Evolutionary conservation across 2,797 vertebrate genomes (phyloP).

Genomic region (Pangasius macronema): DNA sequence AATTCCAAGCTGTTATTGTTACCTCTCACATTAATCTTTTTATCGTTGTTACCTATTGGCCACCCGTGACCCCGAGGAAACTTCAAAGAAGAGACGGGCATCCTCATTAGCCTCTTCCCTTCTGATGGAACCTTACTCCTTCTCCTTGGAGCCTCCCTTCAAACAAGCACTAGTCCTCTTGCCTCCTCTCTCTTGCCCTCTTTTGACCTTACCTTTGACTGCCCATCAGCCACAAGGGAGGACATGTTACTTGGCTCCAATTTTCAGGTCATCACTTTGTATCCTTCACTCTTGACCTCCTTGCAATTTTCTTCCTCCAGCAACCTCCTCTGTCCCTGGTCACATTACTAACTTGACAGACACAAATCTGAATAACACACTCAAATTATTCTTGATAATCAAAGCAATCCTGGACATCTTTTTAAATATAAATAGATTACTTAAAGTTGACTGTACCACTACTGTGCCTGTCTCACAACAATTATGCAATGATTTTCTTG

Average conservation of each 20-base stretch:
- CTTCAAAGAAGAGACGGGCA: background rate
- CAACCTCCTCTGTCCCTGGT: background rate
- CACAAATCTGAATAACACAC: no score
- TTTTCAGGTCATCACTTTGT: background rate
- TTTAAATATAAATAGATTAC: no score
- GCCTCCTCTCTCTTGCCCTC: background rate
- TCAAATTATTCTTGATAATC: no score
- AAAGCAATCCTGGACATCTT: no score
- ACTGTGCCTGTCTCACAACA: no score
- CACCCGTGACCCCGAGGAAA: background rate
- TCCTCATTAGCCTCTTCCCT: background rate
- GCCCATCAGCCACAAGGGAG: background rate
- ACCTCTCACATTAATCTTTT: background rate
- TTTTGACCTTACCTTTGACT: background rate
- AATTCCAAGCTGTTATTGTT: background rate
- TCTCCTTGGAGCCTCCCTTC: background rate
- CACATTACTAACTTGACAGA: no score
- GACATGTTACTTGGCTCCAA: background rate
- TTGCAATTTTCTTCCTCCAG: no score
- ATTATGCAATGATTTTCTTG: no score
- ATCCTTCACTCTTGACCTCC: background rate
- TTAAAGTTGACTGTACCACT: no score
- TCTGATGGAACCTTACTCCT: no score
- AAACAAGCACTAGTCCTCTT: background rate
- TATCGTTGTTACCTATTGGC: background rate